phyloP scores from a whole-genome alignment of 2,113 vertebrate species.

The Ctenodactylus gundi region DNA sequence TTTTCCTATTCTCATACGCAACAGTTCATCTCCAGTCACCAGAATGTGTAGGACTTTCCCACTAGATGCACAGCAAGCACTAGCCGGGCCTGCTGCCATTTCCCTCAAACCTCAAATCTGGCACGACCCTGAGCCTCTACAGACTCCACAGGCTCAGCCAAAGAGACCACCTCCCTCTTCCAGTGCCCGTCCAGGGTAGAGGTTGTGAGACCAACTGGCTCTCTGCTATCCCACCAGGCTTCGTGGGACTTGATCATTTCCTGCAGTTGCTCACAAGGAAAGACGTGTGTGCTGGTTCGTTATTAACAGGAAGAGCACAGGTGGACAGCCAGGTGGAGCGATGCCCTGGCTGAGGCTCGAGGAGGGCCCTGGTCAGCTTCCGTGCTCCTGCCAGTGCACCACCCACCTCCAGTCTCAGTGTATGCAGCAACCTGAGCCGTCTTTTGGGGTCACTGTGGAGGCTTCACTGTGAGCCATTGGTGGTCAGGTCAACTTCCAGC shows the following conservation, averaged over 20 bases:
- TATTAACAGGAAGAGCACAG: neutral
- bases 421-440: neutral
- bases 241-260: neutral
- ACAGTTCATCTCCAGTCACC: neutral
- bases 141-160: neutral
- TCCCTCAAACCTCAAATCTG: neutral
- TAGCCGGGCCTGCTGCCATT: neutral
- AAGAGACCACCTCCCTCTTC: neutral
- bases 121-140: neutral
- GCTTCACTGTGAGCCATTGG: neutral
- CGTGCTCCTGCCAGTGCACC: too few relatives aligned
- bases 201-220: neutral
- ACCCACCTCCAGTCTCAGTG: accelerated
- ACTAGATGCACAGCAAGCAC: neutral
- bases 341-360: neutral
- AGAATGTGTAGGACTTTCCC: neutral
- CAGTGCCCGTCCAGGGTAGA: neutral
- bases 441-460: neutral
- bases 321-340: neutral
- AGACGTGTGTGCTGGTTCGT: neutral
- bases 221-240: neutral
- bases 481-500: neutral
- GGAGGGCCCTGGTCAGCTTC: accelerated
- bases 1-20: neutral
- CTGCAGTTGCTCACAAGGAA: neutral